Evolutionary conservation across 2,113 vertebrate species (phyloP).

Genomic region (Podarcis muralis): DNA sequence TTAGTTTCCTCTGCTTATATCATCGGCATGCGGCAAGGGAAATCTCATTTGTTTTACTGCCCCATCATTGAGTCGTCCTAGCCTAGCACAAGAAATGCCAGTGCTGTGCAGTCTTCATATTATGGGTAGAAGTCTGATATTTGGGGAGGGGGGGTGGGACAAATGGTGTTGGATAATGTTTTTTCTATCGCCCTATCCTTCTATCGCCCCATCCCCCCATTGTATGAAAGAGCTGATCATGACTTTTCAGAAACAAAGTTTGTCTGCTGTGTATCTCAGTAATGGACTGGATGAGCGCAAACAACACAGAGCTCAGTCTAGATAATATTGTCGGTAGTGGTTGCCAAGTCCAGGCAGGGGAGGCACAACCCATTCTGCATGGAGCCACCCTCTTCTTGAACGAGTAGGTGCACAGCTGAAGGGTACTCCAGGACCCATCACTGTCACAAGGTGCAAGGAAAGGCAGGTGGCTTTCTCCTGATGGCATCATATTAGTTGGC

Average conservation of each 20-base stretch:
- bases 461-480: neutral
- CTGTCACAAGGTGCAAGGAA: no score
- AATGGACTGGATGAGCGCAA: no score
- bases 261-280: no score
- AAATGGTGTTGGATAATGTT: neutral
- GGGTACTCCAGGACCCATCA: no score
- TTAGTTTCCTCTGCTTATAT: neutral
- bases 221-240: neutral
- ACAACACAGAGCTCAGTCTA: no score
- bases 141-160: neutral
- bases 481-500: neutral
- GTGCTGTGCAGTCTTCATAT: neutral
- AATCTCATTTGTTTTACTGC: slow-evolving; percentile 19
- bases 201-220: neutral
- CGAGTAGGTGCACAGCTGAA: no score
- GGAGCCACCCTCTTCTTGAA: no score
- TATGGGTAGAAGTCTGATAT: neutral
- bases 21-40: neutral
- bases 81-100: slow-evolving; percentile 14
- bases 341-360: no score
- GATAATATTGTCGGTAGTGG: no score
- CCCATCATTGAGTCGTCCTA: slow-evolving; percentile 17
- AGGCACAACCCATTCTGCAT: no score
- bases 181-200: no score
- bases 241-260: rapidly evolving